Conservation (phyloP, 2,888 invertebrate species). For the Sepiola atlantica region DNA sequence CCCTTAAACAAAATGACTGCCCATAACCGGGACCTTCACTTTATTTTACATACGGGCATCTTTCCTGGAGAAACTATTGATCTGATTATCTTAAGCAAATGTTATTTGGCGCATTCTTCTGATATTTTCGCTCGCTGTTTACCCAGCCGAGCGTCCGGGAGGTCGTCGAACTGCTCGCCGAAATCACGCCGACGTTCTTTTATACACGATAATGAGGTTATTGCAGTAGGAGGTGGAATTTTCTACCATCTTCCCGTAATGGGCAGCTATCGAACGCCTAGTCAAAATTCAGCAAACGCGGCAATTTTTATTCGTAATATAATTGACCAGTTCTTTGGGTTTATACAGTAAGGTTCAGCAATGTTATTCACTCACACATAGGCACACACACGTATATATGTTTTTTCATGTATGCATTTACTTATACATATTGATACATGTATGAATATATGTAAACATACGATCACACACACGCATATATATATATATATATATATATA, state of each 20-base stretch:
- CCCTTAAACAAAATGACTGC: background rate
- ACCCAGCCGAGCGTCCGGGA: background rate
- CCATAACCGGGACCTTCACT: background rate
- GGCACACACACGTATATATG: too few relatives aligned
- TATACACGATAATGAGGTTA: background rate
- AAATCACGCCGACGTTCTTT: background rate
- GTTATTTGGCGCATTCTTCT: background rate
- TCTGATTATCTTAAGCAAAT: background rate
- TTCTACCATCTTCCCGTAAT: background rate
- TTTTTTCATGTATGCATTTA: too few relatives aligned
- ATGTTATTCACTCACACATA: too few relatives aligned
- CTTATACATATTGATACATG: too few relatives aligned
- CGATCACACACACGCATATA: too few relatives aligned
- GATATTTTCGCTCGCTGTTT: background rate
- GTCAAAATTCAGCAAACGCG: background rate
- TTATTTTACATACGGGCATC: background rate
- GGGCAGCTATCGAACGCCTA: background rate
- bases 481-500: background rate
- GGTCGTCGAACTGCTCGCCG: background rate
- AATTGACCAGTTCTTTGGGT: background rate
- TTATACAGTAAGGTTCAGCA: background rate
- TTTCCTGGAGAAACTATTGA: constrained; percentile 6
- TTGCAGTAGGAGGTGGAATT: background rate
- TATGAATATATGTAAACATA: too few relatives aligned
- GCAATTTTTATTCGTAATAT: background rate